phyloP scores from a whole-genome alignment of 1,140 invertebrate genomes.

The Sitodiplosis mosellana region DNA sequence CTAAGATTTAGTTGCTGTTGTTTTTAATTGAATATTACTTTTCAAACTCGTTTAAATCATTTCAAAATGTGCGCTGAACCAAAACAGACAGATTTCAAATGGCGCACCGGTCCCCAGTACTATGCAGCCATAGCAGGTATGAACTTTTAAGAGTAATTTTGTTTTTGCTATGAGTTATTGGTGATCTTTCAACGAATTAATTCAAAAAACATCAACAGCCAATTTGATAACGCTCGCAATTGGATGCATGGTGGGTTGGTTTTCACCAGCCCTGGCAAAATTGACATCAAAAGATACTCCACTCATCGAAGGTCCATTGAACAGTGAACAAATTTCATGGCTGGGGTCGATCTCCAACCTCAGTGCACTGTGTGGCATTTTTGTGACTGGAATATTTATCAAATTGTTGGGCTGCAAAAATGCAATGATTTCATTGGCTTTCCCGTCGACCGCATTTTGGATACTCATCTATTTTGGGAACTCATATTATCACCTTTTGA shows the following conservation, averaged over 20 bases:
- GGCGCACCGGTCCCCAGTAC: neutral
- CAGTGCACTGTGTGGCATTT: neutral
- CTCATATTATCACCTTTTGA: neutral
- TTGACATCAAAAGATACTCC: neutral
- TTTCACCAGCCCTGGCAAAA: neutral
- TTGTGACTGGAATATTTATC: neutral
- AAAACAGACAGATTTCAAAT: too few relatives aligned
- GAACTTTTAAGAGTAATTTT: too few relatives aligned
- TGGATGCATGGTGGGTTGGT: neutral
- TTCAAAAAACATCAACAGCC: too few relatives aligned
- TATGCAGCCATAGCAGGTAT: neutral
- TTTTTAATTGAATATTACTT: too few relatives aligned
- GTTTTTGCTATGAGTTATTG: too few relatives aligned
- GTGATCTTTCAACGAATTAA: too few relatives aligned
- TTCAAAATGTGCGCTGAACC: too few relatives aligned
- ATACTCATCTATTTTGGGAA: neutral
- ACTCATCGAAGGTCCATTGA: neutral
- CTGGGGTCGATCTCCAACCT: neutral
- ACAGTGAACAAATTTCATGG: neutral
- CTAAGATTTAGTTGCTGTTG: too few relatives aligned
- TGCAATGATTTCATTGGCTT: neutral
- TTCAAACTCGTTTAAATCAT: too few relatives aligned
- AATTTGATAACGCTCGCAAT: neutral
- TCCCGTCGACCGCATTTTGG: neutral
- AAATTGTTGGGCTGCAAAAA: neutral